Conservation (phyloP, 2,797 vertebrate genomes). For the Catostomus latipinnis region DNA sequence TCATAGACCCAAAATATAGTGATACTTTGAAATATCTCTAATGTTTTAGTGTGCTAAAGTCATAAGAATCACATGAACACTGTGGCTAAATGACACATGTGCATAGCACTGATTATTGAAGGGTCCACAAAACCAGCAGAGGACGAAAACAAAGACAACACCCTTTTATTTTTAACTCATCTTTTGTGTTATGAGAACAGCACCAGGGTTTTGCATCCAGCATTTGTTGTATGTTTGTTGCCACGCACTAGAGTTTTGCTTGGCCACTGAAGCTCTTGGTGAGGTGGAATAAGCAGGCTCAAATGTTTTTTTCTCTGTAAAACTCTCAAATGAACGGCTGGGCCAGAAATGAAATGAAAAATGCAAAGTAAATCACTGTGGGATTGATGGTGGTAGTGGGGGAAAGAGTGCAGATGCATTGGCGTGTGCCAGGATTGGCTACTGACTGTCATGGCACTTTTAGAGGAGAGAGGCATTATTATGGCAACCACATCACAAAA, state of each 20-base stretch:
- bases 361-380: not conserved
- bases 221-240: conserved; percentile 43
- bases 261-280: conserved; percentile 3
- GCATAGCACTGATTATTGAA: conserved; percentile 44
- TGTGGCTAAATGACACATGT: conserved; percentile 12
- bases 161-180: not conserved
- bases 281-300: conserved; percentile 3
- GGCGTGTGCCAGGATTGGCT: conserved; percentile 18
- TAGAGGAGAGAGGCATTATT: conserved; percentile 35
- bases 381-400: conserved; percentile 12
- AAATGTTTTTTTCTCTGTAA: conserved; percentile 15
- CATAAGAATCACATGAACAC: not conserved
- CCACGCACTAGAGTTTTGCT: conserved; percentile 31
- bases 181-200: not conserved
- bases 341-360: conserved; percentile 35
- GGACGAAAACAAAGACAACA: conserved; percentile 9
- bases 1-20: no score
- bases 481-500: conserved; percentile 43
- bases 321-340: not conserved
- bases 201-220: conserved; percentile 7
- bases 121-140: not conserved
- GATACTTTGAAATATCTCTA: no score
- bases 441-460: conserved; percentile 23
- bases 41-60: not conserved
- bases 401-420: conserved; percentile 30